Conservation (phyloP, 1,140 invertebrate genomes). For the Euschistus heros region DNA sequence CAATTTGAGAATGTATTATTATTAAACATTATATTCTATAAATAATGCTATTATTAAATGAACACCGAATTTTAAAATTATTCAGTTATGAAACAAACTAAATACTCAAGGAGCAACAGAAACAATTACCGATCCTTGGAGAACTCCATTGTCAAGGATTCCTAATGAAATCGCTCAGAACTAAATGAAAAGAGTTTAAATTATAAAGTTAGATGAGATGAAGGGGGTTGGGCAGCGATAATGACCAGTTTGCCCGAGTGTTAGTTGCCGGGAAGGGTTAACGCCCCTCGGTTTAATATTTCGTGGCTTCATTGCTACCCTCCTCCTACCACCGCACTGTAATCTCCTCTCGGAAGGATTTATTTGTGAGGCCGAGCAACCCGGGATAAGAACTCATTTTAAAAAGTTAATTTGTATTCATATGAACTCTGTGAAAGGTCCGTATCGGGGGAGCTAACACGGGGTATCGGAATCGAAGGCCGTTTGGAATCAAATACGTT, state of each 20-base stretch:
- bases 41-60: too few species aligned
- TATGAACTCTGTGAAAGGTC: too few species aligned
- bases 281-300: neutral
- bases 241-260: neutral
- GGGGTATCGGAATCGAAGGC: too few species aligned
- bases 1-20: too few species aligned
- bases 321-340: too few species aligned
- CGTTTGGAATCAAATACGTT: too few species aligned
- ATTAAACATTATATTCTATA: too few species aligned
- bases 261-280: neutral
- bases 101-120: neutral
- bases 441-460: too few species aligned
- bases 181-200: conserved; percentile 8
- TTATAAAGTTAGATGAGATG: conserved; percentile 6
- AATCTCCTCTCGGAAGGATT: too few species aligned
- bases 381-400: too few species aligned
- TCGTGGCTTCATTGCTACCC: neutral
- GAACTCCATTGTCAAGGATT: neutral
- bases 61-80: neutral
- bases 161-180: neutral
- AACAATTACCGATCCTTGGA: neutral
- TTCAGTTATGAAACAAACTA: neutral
- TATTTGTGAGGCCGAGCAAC: too few species aligned
- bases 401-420: too few species aligned
- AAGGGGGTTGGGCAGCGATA: neutral